Conservation (phyloP, 1,140 invertebrate species). For the Cotesia chilonis region DNA sequence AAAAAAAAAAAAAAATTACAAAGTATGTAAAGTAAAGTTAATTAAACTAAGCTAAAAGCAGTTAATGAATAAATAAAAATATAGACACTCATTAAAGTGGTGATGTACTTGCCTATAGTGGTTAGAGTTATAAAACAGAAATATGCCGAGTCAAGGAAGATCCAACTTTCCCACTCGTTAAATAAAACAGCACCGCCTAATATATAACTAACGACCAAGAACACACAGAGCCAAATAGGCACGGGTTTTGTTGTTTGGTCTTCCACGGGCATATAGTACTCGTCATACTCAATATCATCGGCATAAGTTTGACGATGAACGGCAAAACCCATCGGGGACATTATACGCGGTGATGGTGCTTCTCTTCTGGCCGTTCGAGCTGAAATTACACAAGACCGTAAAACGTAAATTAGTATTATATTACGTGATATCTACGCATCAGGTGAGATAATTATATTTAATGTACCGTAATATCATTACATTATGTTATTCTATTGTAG, state of each 20-base stretch:
- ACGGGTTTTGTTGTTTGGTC: constrained; percentile 74
- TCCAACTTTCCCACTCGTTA: constrained; percentile 87
- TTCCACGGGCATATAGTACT: constrained; percentile 27
- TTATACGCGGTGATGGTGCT: constrained; percentile 69
- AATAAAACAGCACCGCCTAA: constrained; percentile 88
- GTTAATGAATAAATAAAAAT: too few species aligned
- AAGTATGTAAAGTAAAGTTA: neutral
- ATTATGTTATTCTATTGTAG: neutral
- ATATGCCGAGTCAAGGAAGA: constrained; percentile 89
- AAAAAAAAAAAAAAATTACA: too few species aligned
- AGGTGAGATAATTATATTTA: neutral
- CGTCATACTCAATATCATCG: constrained; percentile 64
- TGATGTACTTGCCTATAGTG: constrained; percentile 76
- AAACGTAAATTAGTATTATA: neutral
- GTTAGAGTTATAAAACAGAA: constrained; percentile 96
- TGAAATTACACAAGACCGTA: constrained; percentile 32
- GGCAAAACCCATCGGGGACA: constrained; percentile 75
- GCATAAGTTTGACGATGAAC: constrained; percentile 69
- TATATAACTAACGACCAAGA: constrained; percentile 89
- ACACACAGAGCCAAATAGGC: constrained; percentile 90
- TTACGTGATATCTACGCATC: neutral
- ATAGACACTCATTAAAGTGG: constrained; percentile 11
- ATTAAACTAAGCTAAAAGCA: constrained; percentile 13
- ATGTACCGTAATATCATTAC: neutral
- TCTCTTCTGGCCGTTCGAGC: constrained; percentile 56